Base-by-base conservation (phyloP, 2,113 vertebrate genomes). In the Hippocampus abdominalis region DNA sequence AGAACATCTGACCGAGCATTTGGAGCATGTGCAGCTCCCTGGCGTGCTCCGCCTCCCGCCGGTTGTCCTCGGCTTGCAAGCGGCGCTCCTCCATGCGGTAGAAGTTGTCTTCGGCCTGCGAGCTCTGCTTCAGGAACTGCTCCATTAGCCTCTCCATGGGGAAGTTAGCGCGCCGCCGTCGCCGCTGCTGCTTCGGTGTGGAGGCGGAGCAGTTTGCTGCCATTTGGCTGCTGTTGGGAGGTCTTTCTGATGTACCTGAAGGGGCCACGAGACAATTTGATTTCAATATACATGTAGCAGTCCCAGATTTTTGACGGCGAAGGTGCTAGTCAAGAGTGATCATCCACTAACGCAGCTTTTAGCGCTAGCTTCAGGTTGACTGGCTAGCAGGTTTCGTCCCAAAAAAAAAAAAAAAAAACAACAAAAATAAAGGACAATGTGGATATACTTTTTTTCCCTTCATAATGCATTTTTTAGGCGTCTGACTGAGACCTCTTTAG, bases 21-120 rank as follows among this genome's bases (percentile, higher is more conserved):
- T 96, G 95, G 23, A 96, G 88, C 94, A 96, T 96, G 78, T 95
- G 94, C 71, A 96, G 89, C 88, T 95, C 95, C 56, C 94, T 87
- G 29, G 92, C 68, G 71, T 95, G 95, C 70, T 96, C 95, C 0
- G 93, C 90, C 75, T 96, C 94, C 25, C 94, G 87, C 12, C 94
- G 93, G 11, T 89, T 92, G 78, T 96, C 95, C 81, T 97, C 95
- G 0, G 93, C 92, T 80, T 93, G 93, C 79, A 95, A 81, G 44
- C 93, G 93, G 86, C 94, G 94, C 80, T 95, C 94, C 88, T 96
- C 95, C 0, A 94, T 90, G 54, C 91, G 91, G 80, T 95, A 95
- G 82, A 97, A 94, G 66, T 86, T 93, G 70, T 95, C 94, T 86
- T 95, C 94, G 0, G 93, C 93, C 73, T 94, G 93, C 73, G 93